Base-by-base conservation (phyloP, 2,113 vertebrate species). In the Vanacampus margaritifer region DNA sequence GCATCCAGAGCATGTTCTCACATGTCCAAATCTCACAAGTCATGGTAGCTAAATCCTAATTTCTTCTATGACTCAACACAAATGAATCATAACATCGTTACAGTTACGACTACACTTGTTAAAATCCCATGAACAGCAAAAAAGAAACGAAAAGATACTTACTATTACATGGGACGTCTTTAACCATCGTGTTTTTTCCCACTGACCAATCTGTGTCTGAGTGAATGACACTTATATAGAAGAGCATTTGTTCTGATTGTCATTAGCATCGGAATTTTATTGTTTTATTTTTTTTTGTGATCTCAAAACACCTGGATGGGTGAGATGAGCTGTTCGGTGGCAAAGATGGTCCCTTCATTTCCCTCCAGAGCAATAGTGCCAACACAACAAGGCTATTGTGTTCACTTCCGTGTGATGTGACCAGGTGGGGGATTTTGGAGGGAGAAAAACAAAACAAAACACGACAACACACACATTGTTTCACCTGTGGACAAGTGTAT, bases 381-480 rank as follows among this genome's bases (percentile, higher is more conserved):
- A 62, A 48, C 75, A 84, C 79, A 87, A 79, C 75, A 79, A 71
- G 69, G 37, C 75, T 69, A 82, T 86, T 88, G 85, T 84, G 64
- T 73, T 71, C 61, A 39, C 75, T 37, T 61, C 36, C 61, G 64
- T 79, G 68, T 77, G 79, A 78, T 77, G 59, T 73, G 58, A 66
- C 73, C 74, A 75, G 54, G 73, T 79, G 68, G 73, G 62, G 36
- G 65, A 56, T 60, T 16, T 41, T 0, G 37, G 23, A 51, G 48
- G 11, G 48, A 51, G 23, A 17, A 48, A 51, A 68, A n/a, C 24
- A 26, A 62, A 26, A 62, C 43, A 23, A 39, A 11, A 6, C 46
- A 45, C 41, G 54, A 83, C 80, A 83, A 73, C 66, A 24, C 8
- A 10, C 26, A 7, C 46, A 60, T 76, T 75, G 75, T 79, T 71